A percentile compares a stretch with the other conserved stretches of the same genome.
Evolutionary conservation across 92 coral and sea anemone species (phyloP).

Genomic region (Umimayanthus kanabou): DNA sequence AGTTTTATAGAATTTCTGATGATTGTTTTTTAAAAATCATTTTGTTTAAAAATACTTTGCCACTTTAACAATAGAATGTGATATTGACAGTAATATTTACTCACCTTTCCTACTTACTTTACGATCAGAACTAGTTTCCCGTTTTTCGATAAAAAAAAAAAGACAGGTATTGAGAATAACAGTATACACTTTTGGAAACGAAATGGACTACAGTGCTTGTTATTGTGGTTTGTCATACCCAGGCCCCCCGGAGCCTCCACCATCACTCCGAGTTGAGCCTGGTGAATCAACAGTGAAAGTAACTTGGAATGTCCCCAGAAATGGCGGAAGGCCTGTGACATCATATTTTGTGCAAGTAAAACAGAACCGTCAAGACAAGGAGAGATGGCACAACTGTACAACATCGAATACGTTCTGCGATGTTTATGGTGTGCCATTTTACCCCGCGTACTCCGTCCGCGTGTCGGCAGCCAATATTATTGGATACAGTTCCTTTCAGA

Average conservation of each 20-base stretch:
- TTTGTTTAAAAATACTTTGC: too few relatives aligned
- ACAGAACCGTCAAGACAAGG: conserved; percentile 12
- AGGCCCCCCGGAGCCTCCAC: conserved; percentile 17
- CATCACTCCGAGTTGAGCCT: conserved; percentile 45
- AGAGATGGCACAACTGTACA: conserved; percentile 42
- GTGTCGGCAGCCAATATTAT: conserved; percentile 50
- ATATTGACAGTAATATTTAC: too few relatives aligned
- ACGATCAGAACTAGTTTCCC: too few relatives aligned
- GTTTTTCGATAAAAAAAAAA: too few relatives aligned
- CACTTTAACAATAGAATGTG: too few relatives aligned
- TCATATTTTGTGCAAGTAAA: conserved; percentile 40
- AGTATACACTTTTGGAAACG: too few relatives aligned
- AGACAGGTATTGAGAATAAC: neutral
- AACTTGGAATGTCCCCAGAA: conserved; percentile 30
- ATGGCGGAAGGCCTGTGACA: conserved; percentile 35
- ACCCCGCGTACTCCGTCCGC: conserved; percentile 47
- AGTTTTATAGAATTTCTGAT: too few relatives aligned
- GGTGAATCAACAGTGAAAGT: conserved; percentile 21
- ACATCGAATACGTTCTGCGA: conserved; percentile 23
- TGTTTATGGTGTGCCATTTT: conserved; percentile 14
- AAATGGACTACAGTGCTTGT: too few relatives aligned
- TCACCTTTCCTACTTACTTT: too few relatives aligned
- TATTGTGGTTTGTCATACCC: neutral
- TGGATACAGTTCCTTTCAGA: conserved; percentile 36
- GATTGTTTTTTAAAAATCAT: too few relatives aligned